A percentile compares a stretch with the other conserved stretches of the same genome.
Conservation (phyloP, 2,113 vertebrate species). For the Enhydra lutris region DNA sequence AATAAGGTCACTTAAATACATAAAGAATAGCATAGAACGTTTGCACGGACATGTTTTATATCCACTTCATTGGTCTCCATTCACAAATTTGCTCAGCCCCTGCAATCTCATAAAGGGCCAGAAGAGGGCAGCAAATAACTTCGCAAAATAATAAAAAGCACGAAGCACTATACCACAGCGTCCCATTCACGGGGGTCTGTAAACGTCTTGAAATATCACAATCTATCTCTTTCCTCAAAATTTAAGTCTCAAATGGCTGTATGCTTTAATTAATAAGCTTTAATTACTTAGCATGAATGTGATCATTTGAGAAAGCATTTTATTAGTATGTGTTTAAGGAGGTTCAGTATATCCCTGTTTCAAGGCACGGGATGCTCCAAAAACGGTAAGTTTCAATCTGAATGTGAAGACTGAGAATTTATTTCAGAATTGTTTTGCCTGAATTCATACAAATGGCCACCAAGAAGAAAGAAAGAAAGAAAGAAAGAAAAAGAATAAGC, state of each 20-base stretch:
- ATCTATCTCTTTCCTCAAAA: constrained; percentile 9
- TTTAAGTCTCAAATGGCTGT: background rate
- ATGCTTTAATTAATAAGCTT: constrained; percentile 8
- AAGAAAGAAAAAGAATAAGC: background rate
- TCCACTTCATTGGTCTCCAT: background rate
- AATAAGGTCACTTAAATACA: background rate
- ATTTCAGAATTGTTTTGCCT: background rate
- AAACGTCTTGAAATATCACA: background rate
- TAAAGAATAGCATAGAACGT: background rate
- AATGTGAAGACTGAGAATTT: background rate
- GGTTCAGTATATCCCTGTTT: background rate
- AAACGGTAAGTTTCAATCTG: background rate
- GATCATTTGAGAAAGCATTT: background rate
- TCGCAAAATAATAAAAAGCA: background rate
- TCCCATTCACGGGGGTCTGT: background rate
- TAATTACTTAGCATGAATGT: background rate
- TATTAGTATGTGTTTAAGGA: constrained; percentile 1
- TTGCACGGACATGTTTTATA: background rate
- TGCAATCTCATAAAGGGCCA: constrained; percentile 64
- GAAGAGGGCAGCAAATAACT: constrained; percentile 83
- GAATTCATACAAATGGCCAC: background rate
- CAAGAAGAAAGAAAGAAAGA: background rate
- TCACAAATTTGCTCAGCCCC: background rate
- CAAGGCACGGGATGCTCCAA: background rate
- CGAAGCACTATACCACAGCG: accelerated